Percentiles rank a stretch among this genome's conserved stretches.
Conservation (phyloP, 2,888 invertebrate genomes). For the Drosophila picticornis region DNA sequence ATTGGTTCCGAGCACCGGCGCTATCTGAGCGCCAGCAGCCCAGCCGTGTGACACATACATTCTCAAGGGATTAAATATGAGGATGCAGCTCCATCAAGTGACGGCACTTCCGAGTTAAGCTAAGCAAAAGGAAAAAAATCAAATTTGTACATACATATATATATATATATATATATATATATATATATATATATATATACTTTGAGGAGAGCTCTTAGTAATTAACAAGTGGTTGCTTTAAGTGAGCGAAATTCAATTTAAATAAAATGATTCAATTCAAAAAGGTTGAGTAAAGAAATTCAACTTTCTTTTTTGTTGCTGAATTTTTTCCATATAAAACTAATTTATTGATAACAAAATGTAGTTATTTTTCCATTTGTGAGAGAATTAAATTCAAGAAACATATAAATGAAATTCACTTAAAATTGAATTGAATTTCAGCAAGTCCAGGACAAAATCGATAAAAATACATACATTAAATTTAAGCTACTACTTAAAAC, state of each 20-base stretch:
- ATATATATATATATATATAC: not conserved
- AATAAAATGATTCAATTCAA: too few species aligned
- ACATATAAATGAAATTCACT: not conserved
- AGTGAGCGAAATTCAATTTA: too few species aligned
- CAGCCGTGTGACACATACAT: slow-evolving; percentile 32
- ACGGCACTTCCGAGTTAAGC: slow-evolving; percentile 1
- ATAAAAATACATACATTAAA: slow-evolving; percentile 12
- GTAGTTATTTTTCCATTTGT: too few species aligned
- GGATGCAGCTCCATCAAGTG: not conserved
- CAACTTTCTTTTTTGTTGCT: too few species aligned
- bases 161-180: too few species aligned
- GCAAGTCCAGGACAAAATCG: slow-evolving; percentile 1
- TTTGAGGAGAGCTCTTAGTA: too few species aligned
- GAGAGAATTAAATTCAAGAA: not conserved
- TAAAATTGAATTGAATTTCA: slow-evolving; percentile 44
- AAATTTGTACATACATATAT: too few species aligned
- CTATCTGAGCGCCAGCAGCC: slow-evolving; percentile 29
- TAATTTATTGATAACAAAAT: too few species aligned
- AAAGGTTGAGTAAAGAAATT: too few species aligned
- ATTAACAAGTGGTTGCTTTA: not conserved
- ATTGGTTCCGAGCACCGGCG: slow-evolving; percentile 19
- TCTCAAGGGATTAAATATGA: slow-evolving; percentile 35
- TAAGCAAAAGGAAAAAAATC: too few species aligned
- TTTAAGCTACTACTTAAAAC: slow-evolving; percentile 43
- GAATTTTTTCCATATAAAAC: too few species aligned